Conservation (phyloP, 2,888 invertebrate genomes). For the Stramonita haemastoma region DNA sequence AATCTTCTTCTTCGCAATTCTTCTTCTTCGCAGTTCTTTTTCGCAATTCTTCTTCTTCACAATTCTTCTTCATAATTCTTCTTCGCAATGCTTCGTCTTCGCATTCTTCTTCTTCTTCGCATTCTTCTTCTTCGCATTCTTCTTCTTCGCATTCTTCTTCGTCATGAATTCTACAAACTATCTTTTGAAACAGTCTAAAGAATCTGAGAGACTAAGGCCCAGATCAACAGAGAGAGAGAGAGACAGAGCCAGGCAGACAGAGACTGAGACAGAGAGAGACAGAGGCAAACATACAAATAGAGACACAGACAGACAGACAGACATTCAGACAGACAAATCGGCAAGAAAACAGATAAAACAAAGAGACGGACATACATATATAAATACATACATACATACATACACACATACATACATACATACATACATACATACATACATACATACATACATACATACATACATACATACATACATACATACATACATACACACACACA, state of each 20-base stretch:
- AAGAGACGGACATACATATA: not conserved
- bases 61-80: no score
- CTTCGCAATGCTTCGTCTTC: not conserved
- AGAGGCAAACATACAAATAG: not conserved
- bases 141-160: not conserved
- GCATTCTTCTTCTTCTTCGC: not conserved
- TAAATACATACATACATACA: not conserved
- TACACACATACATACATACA: not conserved
- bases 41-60: no score
- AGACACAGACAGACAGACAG: not conserved
- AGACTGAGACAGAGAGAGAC: not conserved
- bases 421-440: not conserved
- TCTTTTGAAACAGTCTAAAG: not conserved
- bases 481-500: not conserved
- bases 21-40: no score
- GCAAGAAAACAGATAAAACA: not conserved
- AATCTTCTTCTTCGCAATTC: no score
- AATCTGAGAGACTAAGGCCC: no score
- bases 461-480: not conserved
- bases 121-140: not conserved
- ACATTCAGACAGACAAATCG: no score
- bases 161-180: not conserved
- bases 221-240: not conserved
- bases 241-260: conserved; percentile 13
- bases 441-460: not conserved